These are phyloP conservation scores for Trichosurus vulpecula DNA, from an alignment of 2,797 vertebrate genomes.

Conservation along the genomic window DNA sequence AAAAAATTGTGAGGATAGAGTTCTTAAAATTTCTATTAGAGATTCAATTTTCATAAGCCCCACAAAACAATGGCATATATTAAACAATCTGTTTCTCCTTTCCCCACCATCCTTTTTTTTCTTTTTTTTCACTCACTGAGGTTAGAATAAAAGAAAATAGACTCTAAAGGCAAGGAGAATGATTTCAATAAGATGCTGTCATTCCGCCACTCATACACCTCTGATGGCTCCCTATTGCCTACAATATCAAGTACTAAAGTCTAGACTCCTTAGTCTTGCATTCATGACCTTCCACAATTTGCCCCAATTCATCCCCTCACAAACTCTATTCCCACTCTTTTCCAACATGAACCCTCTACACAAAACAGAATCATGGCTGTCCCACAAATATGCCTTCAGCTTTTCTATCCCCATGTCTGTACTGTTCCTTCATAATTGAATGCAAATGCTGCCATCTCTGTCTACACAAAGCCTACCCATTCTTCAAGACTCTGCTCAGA, in stretches of 20 bases:
- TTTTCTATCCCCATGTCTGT: neutral
- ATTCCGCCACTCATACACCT: neutral
- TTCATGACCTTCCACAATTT: neutral
- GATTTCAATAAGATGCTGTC: constrained; percentile 31
- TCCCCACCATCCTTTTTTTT: constrained; percentile 29
- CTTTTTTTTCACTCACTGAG: neutral
- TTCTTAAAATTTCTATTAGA: constrained; percentile 34
- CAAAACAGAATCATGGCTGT: neutral
- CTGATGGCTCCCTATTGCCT: neutral
- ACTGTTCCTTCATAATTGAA: neutral
- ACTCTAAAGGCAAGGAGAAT: neutral
- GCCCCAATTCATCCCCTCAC: neutral
- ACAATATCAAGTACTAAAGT: neutral
- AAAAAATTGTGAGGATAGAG: constrained; percentile 16
- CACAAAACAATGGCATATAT: neutral
- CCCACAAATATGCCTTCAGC: neutral
- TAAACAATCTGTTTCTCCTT: neutral
- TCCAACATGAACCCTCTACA: neutral
- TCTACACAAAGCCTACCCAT: neutral
- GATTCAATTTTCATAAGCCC: constrained; percentile 40
- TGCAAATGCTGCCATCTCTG: neutral
- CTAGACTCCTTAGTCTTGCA: constrained; percentile 12
- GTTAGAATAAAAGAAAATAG: constrained; percentile 4
- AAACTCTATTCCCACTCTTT: constrained; percentile 17
- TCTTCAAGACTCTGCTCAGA: neutral